A percentile compares a stretch with the other conserved stretches of the same genome.
These are phyloP conservation scores for Avahi laniger DNA, from an alignment of 2,797 vertebrate species.

Conservation along the genomic window DNA sequence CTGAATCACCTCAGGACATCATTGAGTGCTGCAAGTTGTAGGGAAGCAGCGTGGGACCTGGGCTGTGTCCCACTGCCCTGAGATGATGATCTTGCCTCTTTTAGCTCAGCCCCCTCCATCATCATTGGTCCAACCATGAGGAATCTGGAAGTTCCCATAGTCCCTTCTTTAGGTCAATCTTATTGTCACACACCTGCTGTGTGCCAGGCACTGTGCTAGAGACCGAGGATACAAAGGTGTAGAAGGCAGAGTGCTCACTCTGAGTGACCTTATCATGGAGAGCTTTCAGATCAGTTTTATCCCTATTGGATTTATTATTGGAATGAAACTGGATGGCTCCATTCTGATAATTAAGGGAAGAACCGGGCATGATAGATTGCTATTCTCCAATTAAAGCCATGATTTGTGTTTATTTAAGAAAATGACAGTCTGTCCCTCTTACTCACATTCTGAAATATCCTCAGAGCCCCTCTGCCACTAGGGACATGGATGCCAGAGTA, in stretches of 20 bases:
- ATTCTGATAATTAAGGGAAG: background rate
- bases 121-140: background rate
- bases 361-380: background rate
- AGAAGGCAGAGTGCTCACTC: background rate
- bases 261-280: background rate
- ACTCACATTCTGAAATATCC: constrained; percentile 55
- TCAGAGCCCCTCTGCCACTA: constrained; percentile 33
- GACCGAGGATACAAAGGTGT: background rate
- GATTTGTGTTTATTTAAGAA: constrained; percentile 34
- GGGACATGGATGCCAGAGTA: background rate
- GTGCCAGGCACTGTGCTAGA: background rate
- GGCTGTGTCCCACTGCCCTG: background rate
- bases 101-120: background rate
- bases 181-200: background rate
- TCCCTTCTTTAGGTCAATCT: background rate
- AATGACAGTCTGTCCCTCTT: constrained; percentile 38
- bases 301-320: background rate
- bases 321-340: background rate
- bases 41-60: too few species aligned
- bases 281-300: background rate
- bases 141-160: background rate
- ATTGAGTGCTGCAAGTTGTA: too few species aligned
- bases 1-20: too few species aligned
- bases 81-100: background rate
- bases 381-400: background rate